A percentile compares a stretch with the other conserved stretches of the same genome.
Evolutionary conservation across 2,888 invertebrate species (phyloP).

Genomic region (Acheta domesticus): DNA sequence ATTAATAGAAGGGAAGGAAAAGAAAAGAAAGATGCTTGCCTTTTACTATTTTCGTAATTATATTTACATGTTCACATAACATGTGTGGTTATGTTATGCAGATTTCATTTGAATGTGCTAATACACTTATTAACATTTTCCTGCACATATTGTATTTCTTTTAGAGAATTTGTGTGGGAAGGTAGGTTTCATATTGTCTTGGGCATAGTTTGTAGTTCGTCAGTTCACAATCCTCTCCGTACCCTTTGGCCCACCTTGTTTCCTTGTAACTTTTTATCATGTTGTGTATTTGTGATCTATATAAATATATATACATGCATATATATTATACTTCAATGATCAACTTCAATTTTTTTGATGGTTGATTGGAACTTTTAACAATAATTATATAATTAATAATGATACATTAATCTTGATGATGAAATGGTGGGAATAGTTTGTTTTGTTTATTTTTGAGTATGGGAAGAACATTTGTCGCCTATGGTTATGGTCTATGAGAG

Average conservation of each 20-base stretch:
- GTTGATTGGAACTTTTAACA: conserved; percentile 28
- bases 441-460: conserved; percentile 27
- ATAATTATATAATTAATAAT: conserved; percentile 22
- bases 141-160: not conserved
- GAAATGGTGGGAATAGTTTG: conserved; percentile 21
- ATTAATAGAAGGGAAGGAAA: too few relatives aligned
- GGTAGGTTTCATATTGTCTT: not conserved
- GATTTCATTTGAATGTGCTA: too few relatives aligned
- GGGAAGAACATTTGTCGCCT: conserved; percentile 24
- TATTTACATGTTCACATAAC: too few relatives aligned
- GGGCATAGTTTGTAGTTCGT: conserved; percentile 3
- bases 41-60: too few relatives aligned
- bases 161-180: not conserved
- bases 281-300: conserved; percentile 33
- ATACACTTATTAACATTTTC: not conserved
- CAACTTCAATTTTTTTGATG: conserved; percentile 26
- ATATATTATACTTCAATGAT: conserved; percentile 23
- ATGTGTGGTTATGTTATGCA: too few relatives aligned
- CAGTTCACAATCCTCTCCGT: not conserved
- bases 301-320: conserved; percentile 26
- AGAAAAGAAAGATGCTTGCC: too few relatives aligned
- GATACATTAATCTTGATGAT: conserved; percentile 23
- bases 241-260: conserved; percentile 18
- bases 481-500: conserved; percentile 31
- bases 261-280: conserved; percentile 22